Conservation (phyloP, 2,797 vertebrate genomes). For the Sebastes itinus region DNA sequence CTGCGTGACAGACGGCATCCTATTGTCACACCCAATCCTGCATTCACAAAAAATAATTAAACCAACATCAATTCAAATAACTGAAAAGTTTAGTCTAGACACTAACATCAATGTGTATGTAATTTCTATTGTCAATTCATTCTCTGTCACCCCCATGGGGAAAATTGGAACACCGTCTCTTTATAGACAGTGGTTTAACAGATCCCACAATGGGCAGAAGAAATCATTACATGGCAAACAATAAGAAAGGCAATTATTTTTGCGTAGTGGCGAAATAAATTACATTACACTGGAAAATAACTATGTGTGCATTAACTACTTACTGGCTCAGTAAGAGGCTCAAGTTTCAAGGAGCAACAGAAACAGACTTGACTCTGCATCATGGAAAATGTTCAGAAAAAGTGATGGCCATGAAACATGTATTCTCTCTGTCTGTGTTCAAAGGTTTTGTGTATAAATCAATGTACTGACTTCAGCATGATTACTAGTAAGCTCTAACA, state of each 20-base stretch:
- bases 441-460: not conserved
- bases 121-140: slow-evolving; percentile 12
- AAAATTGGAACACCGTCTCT: not conserved
- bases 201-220: slow-evolving; percentile 24
- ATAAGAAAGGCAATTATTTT: slow-evolving; percentile 52
- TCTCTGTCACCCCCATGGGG: not conserved
- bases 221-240: slow-evolving; percentile 48
- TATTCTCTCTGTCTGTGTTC: not conserved
- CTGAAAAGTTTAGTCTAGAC: slow-evolving; percentile 12
- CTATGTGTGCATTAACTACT: not conserved
- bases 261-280: slow-evolving; percentile 3
- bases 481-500: not conserved
- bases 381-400: not conserved
- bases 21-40: not conserved
- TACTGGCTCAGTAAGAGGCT: not conserved
- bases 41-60: not conserved
- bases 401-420: not conserved
- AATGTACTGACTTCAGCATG: not conserved
- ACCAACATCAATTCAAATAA: not conserved
- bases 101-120: slow-evolving; percentile 2
- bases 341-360: slow-evolving; percentile 2
- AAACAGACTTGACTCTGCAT: not conserved
- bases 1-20: not conserved
- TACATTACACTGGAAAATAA: slow-evolving; percentile 35
- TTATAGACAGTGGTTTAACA: slow-evolving; percentile 13